A percentile compares a stretch with the other conserved stretches of the same genome.
These are phyloP conservation scores for Rattus norvegicus DNA, from an alignment of 2,113 vertebrate genomes.

Conservation along the genomic window DNA sequence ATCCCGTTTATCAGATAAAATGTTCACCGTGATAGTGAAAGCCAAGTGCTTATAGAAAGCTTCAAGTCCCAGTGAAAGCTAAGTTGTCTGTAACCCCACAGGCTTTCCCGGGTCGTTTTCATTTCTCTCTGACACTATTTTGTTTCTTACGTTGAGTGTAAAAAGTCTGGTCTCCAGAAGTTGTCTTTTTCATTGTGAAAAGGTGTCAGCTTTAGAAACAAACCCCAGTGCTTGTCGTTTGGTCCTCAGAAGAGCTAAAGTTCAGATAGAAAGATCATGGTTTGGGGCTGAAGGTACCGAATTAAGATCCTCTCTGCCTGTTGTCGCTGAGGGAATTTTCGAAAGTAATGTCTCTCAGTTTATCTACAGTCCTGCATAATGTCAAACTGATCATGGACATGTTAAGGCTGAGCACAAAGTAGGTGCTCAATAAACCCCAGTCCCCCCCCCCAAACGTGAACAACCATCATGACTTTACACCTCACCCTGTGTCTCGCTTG, in stretches of 20 bases:
- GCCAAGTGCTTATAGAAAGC: constrained; percentile 19
- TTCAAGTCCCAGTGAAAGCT: background rate
- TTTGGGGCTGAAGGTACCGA: background rate
- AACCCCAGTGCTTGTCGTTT: background rate
- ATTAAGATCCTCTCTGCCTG: constrained; percentile 3
- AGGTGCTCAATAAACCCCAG: background rate
- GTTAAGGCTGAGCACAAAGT: background rate
- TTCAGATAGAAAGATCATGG: background rate
- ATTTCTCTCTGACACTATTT: background rate
- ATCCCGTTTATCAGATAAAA: background rate
- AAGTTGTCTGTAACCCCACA: background rate
- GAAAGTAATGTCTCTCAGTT: background rate
- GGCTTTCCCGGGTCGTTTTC: constrained; percentile 37
- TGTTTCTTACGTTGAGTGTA: background rate
- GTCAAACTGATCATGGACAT: background rate
- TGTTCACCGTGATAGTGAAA: background rate
- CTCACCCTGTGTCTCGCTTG: background rate
- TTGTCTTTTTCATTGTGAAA: background rate
- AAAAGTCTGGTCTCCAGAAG: background rate
- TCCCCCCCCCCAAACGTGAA: background rate
- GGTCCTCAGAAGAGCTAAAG: background rate
- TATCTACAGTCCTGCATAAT: background rate
- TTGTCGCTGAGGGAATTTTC: background rate
- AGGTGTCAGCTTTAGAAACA: constrained; percentile 4
- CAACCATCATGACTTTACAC: background rate